Conservation (phyloP, 1,140 invertebrate genomes). For the Leptonema lineaticorne region DNA sequence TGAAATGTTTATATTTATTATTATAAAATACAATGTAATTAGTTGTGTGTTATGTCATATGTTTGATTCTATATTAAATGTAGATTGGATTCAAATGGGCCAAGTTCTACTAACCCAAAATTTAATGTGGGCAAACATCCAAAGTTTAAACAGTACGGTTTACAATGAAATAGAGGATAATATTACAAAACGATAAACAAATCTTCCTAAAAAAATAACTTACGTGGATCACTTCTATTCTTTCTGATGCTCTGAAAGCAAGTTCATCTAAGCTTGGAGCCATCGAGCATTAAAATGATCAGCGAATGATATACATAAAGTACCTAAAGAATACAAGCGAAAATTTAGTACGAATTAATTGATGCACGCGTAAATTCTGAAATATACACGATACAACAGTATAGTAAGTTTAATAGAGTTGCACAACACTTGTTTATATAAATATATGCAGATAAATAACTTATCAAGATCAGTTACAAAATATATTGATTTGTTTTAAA, state of each 20-base stretch:
- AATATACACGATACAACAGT: no score
- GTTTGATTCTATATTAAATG: no score
- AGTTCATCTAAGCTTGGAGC: constrained; percentile 37
- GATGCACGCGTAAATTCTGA: no score
- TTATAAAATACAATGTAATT: background rate
- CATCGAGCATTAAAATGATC: constrained; percentile 24
- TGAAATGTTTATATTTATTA: constrained; percentile 13
- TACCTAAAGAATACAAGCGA: no score
- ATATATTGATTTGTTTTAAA: no score
- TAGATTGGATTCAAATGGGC: background rate
- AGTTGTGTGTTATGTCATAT: background rate
- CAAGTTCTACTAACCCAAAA: background rate
- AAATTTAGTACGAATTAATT: no score
- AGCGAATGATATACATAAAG: background rate
- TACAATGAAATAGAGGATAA: background rate
- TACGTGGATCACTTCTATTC: constrained; percentile 35
- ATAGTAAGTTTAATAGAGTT: no score
- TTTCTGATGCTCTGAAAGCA: constrained; percentile 30
- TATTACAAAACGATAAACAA: background rate
- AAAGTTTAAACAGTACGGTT: background rate
- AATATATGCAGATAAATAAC: no score
- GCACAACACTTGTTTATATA: no score
- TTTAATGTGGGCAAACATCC: background rate
- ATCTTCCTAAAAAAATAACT: no score
- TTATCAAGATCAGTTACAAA: no score